phyloP scores from a whole-genome alignment of 2,797 vertebrate genomes.

The Gambusia yucatana region DNA sequence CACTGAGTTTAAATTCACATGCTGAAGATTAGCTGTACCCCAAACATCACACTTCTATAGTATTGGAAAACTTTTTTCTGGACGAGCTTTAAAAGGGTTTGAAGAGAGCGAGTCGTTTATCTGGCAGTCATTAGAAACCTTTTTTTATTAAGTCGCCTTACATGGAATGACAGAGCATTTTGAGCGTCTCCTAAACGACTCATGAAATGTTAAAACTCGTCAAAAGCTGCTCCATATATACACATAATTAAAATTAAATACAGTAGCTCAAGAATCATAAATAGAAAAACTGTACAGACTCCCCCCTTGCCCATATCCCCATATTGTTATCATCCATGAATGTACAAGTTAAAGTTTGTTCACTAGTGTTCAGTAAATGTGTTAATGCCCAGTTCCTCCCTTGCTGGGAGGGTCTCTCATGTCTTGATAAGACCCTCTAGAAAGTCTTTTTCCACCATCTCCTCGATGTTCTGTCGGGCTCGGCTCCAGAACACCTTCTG shows the following conservation, averaged over 20 bases:
- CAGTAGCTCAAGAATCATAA: constrained; percentile 84
- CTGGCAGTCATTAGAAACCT: constrained; percentile 68
- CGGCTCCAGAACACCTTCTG: constrained; percentile 95
- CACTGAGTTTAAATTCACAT: background rate
- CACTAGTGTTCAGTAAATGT: constrained; percentile 72
- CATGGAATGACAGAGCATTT: constrained; percentile 82
- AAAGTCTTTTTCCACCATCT: constrained; percentile 99
- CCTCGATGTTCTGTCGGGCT: constrained; percentile 95
- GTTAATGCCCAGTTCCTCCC: constrained; percentile 24
- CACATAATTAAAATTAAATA: constrained; percentile 96
- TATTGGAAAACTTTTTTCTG: background rate
- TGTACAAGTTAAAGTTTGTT: constrained; percentile 77
- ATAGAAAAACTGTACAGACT: constrained; percentile 88
- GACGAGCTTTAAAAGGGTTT: constrained; percentile 8
- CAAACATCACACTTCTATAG: background rate
- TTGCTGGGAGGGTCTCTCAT: constrained; percentile 69
- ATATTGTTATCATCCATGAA: constrained; percentile 42
- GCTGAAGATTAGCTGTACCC: background rate
- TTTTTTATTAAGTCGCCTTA: constrained; percentile 84
- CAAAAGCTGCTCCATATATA: constrained; percentile 90
- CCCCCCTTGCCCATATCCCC: constrained; percentile 24
- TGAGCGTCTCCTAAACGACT: constrained; percentile 79
- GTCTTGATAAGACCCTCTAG: constrained; percentile 96
- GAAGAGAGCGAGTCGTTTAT: background rate
- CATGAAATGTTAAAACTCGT: constrained; percentile 85